A percentile compares a stretch with the other conserved stretches of the same genome.
These are phyloP conservation scores for Trichopoda pennipes DNA, from an alignment of 2,888 invertebrate species.

Conservation along the genomic window DNA sequence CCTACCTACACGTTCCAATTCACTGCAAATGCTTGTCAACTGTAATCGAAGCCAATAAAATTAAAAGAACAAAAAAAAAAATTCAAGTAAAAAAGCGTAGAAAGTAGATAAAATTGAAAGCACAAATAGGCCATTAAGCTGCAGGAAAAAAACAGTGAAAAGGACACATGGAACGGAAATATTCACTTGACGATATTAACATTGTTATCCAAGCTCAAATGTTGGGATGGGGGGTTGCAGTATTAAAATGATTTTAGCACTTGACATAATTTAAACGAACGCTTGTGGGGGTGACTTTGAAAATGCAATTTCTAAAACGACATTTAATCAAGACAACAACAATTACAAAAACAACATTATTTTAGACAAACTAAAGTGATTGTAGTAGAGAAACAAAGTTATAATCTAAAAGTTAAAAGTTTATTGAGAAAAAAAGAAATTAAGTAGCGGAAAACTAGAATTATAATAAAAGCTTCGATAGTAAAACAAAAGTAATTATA, in stretches of 20 bases:
- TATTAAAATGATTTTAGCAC: constrained; percentile 50
- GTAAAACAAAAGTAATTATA: no score
- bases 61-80: constrained; percentile 37
- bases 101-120: constrained; percentile 25
- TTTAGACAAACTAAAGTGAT: not conserved
- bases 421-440: not conserved
- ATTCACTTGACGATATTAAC: constrained; percentile 57
- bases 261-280: constrained; percentile 16
- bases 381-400: not conserved
- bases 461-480: not conserved
- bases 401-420: not conserved
- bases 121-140: not conserved
- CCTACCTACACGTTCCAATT: constrained; percentile 15
- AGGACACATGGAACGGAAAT: not conserved
- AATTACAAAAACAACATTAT: not conserved
- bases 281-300: constrained; percentile 49
- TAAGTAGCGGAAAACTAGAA: not conserved
- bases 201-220: constrained; percentile 47
- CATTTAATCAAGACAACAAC: constrained; percentile 25
- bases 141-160: not conserved
- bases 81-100: not conserved
- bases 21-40: constrained; percentile 36
- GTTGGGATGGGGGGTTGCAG: constrained; percentile 57
- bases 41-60: constrained; percentile 52
- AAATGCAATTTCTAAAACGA: constrained; percentile 53